Evolutionary conservation across 2,113 vertebrate genomes (phyloP).

Genomic region (Cyanistes caeruleus): DNA sequence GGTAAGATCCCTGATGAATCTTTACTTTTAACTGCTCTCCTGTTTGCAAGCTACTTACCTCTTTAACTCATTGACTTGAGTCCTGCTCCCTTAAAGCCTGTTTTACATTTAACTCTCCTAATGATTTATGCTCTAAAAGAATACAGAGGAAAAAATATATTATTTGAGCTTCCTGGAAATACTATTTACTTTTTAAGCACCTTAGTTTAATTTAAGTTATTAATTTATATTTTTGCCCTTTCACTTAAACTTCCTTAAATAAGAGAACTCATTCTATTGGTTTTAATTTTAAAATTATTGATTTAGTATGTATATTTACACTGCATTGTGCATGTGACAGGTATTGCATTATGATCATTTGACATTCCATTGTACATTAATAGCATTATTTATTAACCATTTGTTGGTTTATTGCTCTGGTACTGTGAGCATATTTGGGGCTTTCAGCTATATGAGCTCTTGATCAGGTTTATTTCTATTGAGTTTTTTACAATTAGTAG

Average conservation of each 20-base stretch:
- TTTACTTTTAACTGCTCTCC: slow-evolving; percentile 17
- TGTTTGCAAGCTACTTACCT: not conserved
- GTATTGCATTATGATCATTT: not conserved
- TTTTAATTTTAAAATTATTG: not conserved
- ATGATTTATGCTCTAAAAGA: not conserved
- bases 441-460: not conserved
- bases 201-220: not conserved
- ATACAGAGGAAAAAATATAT: fast-evolving
- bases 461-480: not conserved
- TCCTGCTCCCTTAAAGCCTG: not conserved
- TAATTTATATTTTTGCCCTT: not conserved
- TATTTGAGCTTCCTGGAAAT: not conserved
- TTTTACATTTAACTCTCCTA: not conserved
- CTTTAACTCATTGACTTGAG: not conserved
- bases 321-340: not conserved
- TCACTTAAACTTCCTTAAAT: not conserved
- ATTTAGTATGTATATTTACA: not conserved
- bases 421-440: not conserved
- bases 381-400: not conserved
- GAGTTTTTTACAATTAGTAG: not conserved
- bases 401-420: not conserved
- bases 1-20: slow-evolving; percentile 16
- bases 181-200: not conserved
- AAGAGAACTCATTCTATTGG: not conserved
- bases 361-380: not conserved